Conservation (phyloP, 2,797 vertebrate species). For the Trematomus bernacchii region DNA sequence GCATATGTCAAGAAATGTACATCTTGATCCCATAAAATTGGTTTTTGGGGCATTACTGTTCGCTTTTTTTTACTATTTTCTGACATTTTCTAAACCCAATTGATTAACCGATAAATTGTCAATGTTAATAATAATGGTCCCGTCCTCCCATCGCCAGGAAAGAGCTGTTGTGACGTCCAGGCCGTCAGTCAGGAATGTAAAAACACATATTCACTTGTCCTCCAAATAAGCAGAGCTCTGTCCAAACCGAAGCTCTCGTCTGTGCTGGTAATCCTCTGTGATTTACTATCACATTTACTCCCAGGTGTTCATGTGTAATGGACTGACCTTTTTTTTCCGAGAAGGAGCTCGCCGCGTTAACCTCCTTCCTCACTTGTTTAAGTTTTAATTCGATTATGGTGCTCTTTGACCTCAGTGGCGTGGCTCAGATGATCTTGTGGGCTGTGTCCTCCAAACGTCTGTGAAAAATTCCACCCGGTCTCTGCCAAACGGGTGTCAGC, state of each 20-base stretch:
- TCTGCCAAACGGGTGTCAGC: slow-evolving; percentile 73
- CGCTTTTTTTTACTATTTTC: background rate
- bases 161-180: background rate
- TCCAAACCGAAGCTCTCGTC: slow-evolving; percentile 70
- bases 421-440: slow-evolving; percentile 25
- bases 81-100: background rate
- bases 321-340: slow-evolving; percentile 41
- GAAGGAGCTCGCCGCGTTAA: slow-evolving; percentile 29
- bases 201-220: slow-evolving; percentile 74
- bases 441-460: slow-evolving; percentile 49
- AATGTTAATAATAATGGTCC: background rate
- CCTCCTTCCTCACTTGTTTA: slow-evolving; percentile 43
- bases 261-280: slow-evolving; percentile 77
- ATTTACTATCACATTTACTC: slow-evolving; percentile 58
- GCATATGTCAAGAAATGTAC: too few species aligned
- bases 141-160: slow-evolving; percentile 36
- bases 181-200: slow-evolving; percentile 34
- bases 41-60: background rate
- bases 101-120: background rate
- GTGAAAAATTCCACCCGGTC: slow-evolving; percentile 54
- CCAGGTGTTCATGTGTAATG: slow-evolving; percentile 51
- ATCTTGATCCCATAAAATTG: too few species aligned
- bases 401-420: slow-evolving; percentile 44
- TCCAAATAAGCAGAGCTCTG: slow-evolving; percentile 71
- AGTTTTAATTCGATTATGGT: slow-evolving; percentile 48